Conservation (phyloP, 1,140 invertebrate species). For the Saxidomus purpurata region DNA sequence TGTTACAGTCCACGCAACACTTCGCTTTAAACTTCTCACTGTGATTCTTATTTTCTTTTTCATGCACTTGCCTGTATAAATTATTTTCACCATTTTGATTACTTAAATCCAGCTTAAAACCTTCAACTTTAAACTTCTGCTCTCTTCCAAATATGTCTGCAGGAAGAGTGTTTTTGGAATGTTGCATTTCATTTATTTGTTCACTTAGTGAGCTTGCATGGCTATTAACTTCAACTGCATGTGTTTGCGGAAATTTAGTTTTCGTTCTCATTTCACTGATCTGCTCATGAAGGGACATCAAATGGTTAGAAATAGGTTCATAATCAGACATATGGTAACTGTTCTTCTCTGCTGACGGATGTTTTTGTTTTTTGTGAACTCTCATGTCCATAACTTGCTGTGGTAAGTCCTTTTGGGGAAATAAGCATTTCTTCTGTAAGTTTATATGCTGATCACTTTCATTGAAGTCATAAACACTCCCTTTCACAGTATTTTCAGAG, state of each 20-base stretch:
- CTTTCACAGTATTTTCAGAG: background rate
- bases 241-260: background rate
- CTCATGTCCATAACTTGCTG: slow-evolving; percentile 18
- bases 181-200: background rate
- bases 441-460: slow-evolving; percentile 10
- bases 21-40: background rate
- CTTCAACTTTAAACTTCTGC: background rate
- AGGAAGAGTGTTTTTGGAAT: background rate
- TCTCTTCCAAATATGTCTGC: background rate
- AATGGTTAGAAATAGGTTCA: background rate
- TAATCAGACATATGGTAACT: background rate
- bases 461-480: slow-evolving; percentile 22
- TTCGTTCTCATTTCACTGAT: background rate
- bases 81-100: background rate
- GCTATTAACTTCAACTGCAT: too few species aligned
- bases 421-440: background rate
- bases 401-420: background rate
- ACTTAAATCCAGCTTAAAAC: background rate
- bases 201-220: background rate
- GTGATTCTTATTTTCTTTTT: background rate
- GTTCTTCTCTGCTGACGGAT: too few species aligned
- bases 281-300: background rate
- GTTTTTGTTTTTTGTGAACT: background rate
- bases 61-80: background rate
- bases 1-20: slow-evolving; percentile 68